Percentiles rank a stretch among this genome's conserved stretches.
These are phyloP conservation scores for Keiferia lycopersicella DNA, from an alignment of 2,888 invertebrate species.

Conservation along the genomic window DNA sequence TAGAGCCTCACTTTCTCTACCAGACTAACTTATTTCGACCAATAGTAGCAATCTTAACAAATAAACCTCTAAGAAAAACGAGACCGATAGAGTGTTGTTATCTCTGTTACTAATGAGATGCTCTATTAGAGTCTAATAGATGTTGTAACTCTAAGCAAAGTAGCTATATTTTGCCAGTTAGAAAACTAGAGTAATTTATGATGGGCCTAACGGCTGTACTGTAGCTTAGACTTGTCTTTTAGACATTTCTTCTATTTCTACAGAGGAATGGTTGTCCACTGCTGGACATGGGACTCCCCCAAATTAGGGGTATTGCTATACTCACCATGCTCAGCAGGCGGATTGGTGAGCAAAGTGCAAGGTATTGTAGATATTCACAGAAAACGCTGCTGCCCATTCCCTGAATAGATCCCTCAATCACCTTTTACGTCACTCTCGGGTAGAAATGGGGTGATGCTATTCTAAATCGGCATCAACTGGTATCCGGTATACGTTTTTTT, in stretches of 20 bases:
- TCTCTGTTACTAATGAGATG: conserved; percentile 38
- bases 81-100: conserved; percentile 26
- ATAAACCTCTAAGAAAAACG: conserved; percentile 15
- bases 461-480: too few relatives aligned
- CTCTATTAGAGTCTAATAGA: conserved; percentile 32
- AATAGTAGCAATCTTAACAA: conserved; percentile 13
- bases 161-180: conserved; percentile 9
- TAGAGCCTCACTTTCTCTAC: conserved; percentile 3
- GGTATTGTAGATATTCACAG: too few relatives aligned
- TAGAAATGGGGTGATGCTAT: too few relatives aligned
- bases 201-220: neutral
- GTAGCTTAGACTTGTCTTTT: neutral
- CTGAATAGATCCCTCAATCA: too few relatives aligned
- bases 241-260: neutral
- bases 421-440: too few relatives aligned
- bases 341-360: too few relatives aligned
- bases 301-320: too few relatives aligned
- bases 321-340: too few relatives aligned
- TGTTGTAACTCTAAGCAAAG: conserved; percentile 22
- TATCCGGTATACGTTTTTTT: too few relatives aligned
- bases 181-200: neutral
- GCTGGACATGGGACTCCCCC: too few relatives aligned
- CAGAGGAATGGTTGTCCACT: too few relatives aligned
- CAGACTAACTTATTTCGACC: conserved; percentile 9
- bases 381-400: too few relatives aligned